Evolutionary conservation across 2,888 invertebrate species (phyloP).

Genomic region (Plutella xylostella): DNA sequence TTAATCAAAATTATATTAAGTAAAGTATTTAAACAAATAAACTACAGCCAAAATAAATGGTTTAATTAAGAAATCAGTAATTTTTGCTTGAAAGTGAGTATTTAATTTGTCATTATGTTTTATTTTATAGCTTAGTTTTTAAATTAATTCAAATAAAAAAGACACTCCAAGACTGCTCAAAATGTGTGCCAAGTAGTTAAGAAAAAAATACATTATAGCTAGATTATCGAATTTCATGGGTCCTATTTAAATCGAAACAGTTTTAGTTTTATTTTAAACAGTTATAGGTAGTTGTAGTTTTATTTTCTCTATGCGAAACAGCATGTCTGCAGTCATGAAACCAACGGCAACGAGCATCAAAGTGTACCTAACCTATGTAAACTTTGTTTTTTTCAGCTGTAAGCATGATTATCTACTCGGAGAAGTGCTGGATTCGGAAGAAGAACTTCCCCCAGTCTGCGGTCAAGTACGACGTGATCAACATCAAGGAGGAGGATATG

Average conservation of each 20-base stretch:
- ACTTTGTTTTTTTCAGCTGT: slow-evolving; percentile 35
- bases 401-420: slow-evolving; percentile 40
- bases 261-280: neutral
- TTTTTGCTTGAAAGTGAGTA: no score
- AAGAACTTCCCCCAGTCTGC: slow-evolving; percentile 27
- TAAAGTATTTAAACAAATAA: neutral
- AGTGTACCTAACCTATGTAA: neutral
- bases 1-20: neutral
- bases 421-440: slow-evolving; percentile 39
- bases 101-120: no score
- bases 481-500: slow-evolving; percentile 45
- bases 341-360: neutral
- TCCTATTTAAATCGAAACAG: no score
- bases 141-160: no score
- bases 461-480: slow-evolving; percentile 37
- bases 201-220: no score
- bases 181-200: no score
- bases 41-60: no score
- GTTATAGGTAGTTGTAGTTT: neutral
- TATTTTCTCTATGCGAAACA: no score
- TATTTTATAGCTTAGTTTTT: no score
- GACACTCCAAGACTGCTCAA: no score
- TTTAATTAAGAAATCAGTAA: no score
- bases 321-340: neutral
- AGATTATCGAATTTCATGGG: no score